Percentiles rank a stretch among this genome's conserved stretches.
Conservation (phyloP, 2,113 vertebrate genomes). For the Gavia stellata region DNA sequence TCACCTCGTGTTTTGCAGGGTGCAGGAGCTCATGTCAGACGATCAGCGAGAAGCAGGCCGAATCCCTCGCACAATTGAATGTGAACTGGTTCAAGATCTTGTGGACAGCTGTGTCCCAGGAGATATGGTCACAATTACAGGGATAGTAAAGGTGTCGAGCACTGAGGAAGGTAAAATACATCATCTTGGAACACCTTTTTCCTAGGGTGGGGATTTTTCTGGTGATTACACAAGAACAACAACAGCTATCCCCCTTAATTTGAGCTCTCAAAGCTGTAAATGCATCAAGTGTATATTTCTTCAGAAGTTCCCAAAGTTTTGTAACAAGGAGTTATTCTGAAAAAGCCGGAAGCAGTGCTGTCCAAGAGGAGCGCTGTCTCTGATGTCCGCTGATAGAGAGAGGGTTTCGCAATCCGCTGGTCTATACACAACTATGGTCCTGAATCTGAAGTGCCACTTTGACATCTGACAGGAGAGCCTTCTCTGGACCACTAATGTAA, state of each 20-base stretch:
- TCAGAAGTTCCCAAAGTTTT: background rate
- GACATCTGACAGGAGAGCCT: background rate
- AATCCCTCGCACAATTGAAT: conserved; percentile 94
- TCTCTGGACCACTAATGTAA: background rate
- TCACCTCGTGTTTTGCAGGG: conserved; percentile 62
- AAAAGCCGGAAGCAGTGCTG: background rate
- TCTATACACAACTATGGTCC: background rate
- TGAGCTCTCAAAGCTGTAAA: background rate
- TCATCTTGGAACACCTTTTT: background rate
- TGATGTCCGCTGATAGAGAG: too few species aligned
- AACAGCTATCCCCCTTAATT: background rate
- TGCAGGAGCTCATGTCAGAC: conserved; percentile 91
- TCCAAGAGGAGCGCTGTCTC: background rate
- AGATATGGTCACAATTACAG: conserved; percentile 88
- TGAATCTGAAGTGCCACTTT: background rate
- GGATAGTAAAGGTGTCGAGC: conserved; percentile 88
- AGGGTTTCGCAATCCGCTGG: background rate
- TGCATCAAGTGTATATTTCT: background rate
- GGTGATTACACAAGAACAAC: background rate
- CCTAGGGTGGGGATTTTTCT: background rate
- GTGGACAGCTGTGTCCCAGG: conserved; percentile 96
- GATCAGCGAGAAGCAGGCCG: conserved; percentile 91
- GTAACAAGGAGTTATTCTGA: background rate
- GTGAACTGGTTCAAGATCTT: conserved; percentile 90
- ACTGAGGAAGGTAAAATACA: conserved; percentile 80